Percentiles rank a stretch among this genome's conserved stretches.
Conservation (phyloP, 1,140 invertebrate genomes). For the Adoxophyes honmai region DNA sequence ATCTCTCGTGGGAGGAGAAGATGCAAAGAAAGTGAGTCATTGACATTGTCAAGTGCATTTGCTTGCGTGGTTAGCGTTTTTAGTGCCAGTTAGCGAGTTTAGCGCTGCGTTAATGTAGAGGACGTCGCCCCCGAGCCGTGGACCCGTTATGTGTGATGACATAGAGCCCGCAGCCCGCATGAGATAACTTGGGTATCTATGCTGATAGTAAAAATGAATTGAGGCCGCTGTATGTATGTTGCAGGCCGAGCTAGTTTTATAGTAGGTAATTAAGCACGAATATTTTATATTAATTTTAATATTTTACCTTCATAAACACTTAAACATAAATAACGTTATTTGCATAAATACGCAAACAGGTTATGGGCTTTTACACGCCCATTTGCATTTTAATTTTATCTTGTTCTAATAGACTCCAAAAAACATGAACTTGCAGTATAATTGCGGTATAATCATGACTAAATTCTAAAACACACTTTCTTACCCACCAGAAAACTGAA, state of each 20-base stretch:
- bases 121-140: constrained; percentile 3
- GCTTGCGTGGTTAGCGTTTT: constrained; percentile 43
- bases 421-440: too few relatives aligned
- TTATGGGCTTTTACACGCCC: too few relatives aligned
- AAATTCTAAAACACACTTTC: constrained; percentile 16
- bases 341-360: too few relatives aligned
- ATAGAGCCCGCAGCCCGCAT: neutral
- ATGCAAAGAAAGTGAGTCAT: constrained; percentile 87
- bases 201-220: neutral
- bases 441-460: too few relatives aligned
- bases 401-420: too few relatives aligned
- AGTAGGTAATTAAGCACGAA: too few relatives aligned
- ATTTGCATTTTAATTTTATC: too few relatives aligned
- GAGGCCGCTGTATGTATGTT: too few relatives aligned
- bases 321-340: too few relatives aligned
- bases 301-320: too few relatives aligned
- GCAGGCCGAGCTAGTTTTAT: too few relatives aligned
- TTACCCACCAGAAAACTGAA: constrained; percentile 91
- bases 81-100: constrained; percentile 17
- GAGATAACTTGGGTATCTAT: constrained; percentile 1
- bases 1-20: constrained; percentile 90
- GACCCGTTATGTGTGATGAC: constrained; percentile 3
- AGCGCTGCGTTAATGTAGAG: constrained; percentile 17
- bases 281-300: too few relatives aligned
- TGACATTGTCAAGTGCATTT: constrained; percentile 17